Percentiles rank a stretch among this genome's conserved stretches.
These are phyloP conservation scores for Aricia artaxerxes DNA, from an alignment of 2,888 invertebrate species.

Conservation along the genomic window DNA sequence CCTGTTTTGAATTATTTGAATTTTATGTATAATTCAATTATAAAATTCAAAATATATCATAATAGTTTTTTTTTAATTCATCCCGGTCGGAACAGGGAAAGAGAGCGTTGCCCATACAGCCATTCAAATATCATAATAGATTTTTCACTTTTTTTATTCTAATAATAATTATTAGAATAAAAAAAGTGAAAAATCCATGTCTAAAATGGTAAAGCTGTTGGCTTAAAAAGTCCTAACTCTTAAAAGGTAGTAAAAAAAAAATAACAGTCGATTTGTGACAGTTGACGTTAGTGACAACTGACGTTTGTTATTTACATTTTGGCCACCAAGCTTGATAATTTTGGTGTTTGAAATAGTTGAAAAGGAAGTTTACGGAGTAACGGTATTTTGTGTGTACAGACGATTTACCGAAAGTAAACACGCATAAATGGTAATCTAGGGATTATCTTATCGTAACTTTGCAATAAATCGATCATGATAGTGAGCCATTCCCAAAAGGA, in stretches of 20 bases:
- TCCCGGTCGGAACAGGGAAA: too few species aligned
- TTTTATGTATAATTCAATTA: too few species aligned
- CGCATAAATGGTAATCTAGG: slow-evolving; percentile 42
- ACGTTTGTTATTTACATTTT: slow-evolving; percentile 16
- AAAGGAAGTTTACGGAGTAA: slow-evolving; percentile 14
- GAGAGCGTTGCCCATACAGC: too few species aligned
- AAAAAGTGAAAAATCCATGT: too few species aligned
- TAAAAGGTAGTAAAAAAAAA: not conserved
- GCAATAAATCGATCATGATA: slow-evolving; percentile 56
- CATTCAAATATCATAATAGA: too few species aligned
- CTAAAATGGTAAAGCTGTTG: not conserved
- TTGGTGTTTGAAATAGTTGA: slow-evolving; percentile 8
- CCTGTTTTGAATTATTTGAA: too few species aligned
- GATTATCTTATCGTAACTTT: slow-evolving; percentile 57
- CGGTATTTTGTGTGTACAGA: slow-evolving; percentile 29
- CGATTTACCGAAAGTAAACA: slow-evolving; percentile 41
- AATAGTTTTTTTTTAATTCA: too few species aligned
- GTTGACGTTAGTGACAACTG: not conserved
- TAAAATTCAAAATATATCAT: too few species aligned
- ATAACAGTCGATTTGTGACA: not conserved
- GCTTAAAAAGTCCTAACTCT: not conserved
- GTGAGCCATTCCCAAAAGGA: slow-evolving; percentile 42
- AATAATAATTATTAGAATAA: too few species aligned
- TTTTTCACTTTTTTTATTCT: too few species aligned
- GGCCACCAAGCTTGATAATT: not conserved